Evolutionary conservation across 2,113 vertebrate genomes (phyloP).

Genomic region (Eretmochelys imbricata): DNA sequence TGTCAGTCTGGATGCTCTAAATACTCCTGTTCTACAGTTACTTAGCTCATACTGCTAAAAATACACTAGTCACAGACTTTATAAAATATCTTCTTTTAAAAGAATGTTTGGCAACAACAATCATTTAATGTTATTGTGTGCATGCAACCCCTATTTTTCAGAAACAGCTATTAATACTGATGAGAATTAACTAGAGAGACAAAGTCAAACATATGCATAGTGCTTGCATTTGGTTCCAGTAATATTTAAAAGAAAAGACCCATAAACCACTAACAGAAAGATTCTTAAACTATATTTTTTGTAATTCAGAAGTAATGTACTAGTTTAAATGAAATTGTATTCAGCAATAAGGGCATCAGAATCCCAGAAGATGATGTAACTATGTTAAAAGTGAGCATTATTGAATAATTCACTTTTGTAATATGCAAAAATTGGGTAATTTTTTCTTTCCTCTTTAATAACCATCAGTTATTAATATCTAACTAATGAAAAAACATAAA

Average conservation of each 20-base stretch:
- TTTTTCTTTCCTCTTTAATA: constrained; percentile 74
- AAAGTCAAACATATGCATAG: constrained; percentile 43
- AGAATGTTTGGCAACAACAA: constrained; percentile 35
- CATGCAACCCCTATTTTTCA: constrained; percentile 29
- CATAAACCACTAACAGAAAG: not conserved
- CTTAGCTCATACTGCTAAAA: constrained; percentile 66
- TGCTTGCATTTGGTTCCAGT: constrained; percentile 21
- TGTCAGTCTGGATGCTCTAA: constrained; percentile 75
- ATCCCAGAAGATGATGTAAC: constrained; percentile 70
- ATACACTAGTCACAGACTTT: constrained; percentile 56
- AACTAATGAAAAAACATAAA: constrained; percentile 75
- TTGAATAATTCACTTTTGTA: constrained; percentile 75
- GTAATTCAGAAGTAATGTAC: constrained; percentile 6
- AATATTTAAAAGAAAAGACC: constrained; percentile 32
- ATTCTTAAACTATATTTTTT: constrained; percentile 6
- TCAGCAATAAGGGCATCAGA: constrained; percentile 40
- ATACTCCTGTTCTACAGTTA: constrained; percentile 73
- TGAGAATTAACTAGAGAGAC: constrained; percentile 64
- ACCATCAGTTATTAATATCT: constrained; percentile 77
- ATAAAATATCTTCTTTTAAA: constrained; percentile 50
- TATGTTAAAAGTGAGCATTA: constrained; percentile 74
- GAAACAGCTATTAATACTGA: constrained; percentile 67
- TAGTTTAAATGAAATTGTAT: constrained; percentile 16
- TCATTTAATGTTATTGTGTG: constrained; percentile 45
- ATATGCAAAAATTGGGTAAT: constrained; percentile 67